Conservation (phyloP, 2,113 vertebrate species). For the Pygathrix nemaeus region DNA sequence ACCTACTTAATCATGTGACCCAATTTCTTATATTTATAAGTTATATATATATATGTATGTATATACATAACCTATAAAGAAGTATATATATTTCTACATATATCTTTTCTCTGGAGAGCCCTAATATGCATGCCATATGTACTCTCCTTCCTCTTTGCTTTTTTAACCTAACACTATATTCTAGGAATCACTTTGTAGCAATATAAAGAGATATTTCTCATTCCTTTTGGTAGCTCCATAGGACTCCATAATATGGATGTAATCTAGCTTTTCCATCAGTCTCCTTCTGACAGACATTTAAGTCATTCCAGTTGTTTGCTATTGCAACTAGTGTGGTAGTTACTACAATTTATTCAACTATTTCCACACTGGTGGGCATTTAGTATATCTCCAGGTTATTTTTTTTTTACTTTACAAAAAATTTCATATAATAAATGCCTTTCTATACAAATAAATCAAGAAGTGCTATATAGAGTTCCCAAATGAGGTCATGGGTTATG, state of each 20-base stretch:
- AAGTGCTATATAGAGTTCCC: not conserved
- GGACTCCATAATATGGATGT: too few relatives aligned
- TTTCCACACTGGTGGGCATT: not conserved
- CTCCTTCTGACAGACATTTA: not conserved
- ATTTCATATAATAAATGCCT: not conserved
- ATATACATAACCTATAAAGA: too few relatives aligned
- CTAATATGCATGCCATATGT: not conserved
- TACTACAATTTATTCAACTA: not conserved
- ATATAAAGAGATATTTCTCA: not conserved
- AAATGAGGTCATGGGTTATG: not conserved
- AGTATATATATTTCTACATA: too few relatives aligned
- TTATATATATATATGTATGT: too few relatives aligned
- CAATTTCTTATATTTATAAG: not conserved
- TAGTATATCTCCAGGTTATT: not conserved
- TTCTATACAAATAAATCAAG: not conserved
- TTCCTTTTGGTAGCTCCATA: not conserved
- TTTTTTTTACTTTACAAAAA: not conserved
- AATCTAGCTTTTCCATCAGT: not conserved
- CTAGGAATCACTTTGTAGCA: not conserved
- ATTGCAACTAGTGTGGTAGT: not conserved
- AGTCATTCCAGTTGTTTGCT: not conserved
- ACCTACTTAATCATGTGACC: not conserved
- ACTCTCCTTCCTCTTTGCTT: not conserved
- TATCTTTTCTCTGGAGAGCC: not conserved
- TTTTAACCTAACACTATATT: not conserved